Evolutionary conservation across 2,113 vertebrate species (phyloP).

Genomic region (Sardina pilchardus): DNA sequence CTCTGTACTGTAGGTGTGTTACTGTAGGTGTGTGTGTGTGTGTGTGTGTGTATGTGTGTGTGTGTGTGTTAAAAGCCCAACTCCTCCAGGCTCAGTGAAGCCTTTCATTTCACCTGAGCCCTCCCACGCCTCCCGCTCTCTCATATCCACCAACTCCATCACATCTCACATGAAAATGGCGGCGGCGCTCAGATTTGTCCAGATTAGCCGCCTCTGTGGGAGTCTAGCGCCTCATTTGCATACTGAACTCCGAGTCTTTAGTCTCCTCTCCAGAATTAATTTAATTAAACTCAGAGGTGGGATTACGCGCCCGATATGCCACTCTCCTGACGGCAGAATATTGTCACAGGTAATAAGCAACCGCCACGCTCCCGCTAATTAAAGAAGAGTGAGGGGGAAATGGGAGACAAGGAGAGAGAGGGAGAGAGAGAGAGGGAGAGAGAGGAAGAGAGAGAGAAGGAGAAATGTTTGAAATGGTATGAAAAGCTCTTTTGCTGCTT

Average conservation of each 20-base stretch:
- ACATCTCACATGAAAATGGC: neutral
- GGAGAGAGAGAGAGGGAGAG: neutral
- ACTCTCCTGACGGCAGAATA: neutral
- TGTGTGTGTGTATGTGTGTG: neutral
- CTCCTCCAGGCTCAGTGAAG: slow-evolving; percentile 17
- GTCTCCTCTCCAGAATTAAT: neutral
- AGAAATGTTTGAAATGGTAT: neutral
- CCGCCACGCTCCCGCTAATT: slow-evolving; percentile 21
- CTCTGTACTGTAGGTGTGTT: too few species aligned
- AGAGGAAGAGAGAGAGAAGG: neutral
- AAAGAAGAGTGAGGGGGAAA: slow-evolving; percentile 11
- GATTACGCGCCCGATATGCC: neutral
- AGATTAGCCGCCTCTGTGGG: neutral
- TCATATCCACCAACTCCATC: slow-evolving; percentile 30
- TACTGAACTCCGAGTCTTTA: neutral
- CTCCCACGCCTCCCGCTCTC: neutral
- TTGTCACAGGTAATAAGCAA: slow-evolving; percentile 35
- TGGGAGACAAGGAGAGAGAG: neutral
- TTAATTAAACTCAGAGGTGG: neutral
- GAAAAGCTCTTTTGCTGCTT: neutral
- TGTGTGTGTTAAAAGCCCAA: neutral
- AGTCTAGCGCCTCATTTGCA: too few species aligned
- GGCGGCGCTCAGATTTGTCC: neutral
- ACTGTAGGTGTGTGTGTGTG: neutral
- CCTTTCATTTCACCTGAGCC: slow-evolving; percentile 25